Conservation (phyloP, 1,140 invertebrate genomes). For the Alviniconcha marisindica region DNA sequence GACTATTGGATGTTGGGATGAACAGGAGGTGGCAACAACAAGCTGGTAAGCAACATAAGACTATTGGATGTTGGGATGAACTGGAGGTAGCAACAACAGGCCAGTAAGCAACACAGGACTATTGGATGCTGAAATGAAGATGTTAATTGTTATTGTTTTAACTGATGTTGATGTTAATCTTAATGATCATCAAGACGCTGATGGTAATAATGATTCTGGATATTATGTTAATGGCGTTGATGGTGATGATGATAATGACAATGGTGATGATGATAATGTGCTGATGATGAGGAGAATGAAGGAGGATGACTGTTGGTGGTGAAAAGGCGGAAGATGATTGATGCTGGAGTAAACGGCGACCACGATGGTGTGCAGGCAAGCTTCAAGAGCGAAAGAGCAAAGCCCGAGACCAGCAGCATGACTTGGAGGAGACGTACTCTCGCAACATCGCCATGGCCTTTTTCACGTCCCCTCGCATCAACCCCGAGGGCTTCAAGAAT, state of each 20-base stretch:
- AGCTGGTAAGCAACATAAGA: neutral
- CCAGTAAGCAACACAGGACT: neutral
- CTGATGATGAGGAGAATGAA: no score
- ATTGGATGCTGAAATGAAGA: no score
- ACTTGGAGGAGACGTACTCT: neutral
- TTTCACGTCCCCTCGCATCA: neutral
- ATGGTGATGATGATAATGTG: no score
- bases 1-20: conserved; percentile 4
- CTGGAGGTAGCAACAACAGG: conserved; percentile 25
- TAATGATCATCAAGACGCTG: no score
- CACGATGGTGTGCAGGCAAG: neutral
- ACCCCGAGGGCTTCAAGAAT: neutral
- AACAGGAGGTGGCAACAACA: conserved; percentile 26
- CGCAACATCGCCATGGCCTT: conserved; percentile 12
- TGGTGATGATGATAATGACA: no score
- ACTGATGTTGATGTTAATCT: no score
- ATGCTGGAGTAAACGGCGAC: no score
- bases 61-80: conserved; percentile 5
- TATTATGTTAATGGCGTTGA: no score
- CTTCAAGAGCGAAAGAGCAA: conserved; percentile 4
- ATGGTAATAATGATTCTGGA: no score
- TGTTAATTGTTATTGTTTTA: no score
- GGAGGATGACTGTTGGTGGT: no score
- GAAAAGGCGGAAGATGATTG: no score
- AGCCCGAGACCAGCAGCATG: neutral